Evolutionary conservation across 2,797 vertebrate genomes (phyloP), one percentile per base, ranked within the genome.

Genomic region (Etheostoma perlongum): DNA sequence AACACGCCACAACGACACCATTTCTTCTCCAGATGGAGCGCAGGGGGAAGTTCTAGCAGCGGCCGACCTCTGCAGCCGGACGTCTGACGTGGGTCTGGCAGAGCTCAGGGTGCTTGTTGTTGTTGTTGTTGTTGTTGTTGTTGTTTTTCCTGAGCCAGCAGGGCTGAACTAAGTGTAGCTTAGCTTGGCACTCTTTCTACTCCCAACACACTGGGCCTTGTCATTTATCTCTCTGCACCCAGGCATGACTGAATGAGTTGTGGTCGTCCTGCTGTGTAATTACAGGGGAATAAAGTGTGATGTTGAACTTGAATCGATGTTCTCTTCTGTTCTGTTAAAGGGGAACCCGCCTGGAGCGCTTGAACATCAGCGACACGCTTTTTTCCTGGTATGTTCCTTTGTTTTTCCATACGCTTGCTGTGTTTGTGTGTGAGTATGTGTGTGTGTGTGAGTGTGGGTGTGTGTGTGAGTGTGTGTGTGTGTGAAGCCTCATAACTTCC

Each of bases 381-480:
- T 85, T 85, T 78, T 92, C 91, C 90, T 91, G 93, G 94, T 96
- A 92, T 88, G 93, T 91, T 78, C 21, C 8, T 48, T 44, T 44
- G 25, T 23, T 67, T 64, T 67, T 61, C 49, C 53, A 21, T 21
- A 16, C 25, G 27, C 67, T 67, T 81, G 46, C 25, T 54, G 19
- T 76, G 36, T 23, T 1, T 81, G 68, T 70, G 16, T 72, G 46
- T 30, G 30, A 7, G 33, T 33, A 6, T 33, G 33, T 33, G 33
- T 33, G 33, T 36, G 36, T 69, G 47, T 23, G 66, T n/a, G n/a
- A n/a, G n/a, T 79, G 57, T 23, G 21, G 1, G 21, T 23, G 21
- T 81, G 68, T 70, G 16, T 72, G 46, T 30, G 30, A 7, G 33
- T 33, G 33, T 33, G 33, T 33, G 33, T 33, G 33, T 36, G 36